Evolutionary conservation across 2,797 vertebrate genomes (phyloP).

Genomic region (Gobionotothen gibberifrons): DNA sequence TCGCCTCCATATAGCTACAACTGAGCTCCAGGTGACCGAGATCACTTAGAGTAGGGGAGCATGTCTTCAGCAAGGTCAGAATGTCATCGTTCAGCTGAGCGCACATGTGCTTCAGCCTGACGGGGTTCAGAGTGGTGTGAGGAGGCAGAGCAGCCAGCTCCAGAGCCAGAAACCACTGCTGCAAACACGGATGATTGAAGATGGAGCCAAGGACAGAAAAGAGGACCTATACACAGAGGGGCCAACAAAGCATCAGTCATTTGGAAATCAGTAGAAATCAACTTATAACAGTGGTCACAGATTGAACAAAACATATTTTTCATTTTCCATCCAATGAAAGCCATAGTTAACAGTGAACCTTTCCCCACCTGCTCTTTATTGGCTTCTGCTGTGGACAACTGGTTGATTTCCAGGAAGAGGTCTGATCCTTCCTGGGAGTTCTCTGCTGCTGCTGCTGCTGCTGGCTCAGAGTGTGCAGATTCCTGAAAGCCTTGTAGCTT

Average conservation of each 20-base stretch:
- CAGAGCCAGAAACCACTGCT: conserved; percentile 93
- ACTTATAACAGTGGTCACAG: neutral
- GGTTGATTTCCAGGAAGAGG: conserved; percentile 86
- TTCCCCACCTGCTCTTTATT: conserved; percentile 85
- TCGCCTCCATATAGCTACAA: conserved; percentile 79
- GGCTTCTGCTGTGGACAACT: conserved; percentile 59
- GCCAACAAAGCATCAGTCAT: neutral
- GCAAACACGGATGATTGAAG: conserved; percentile 89
- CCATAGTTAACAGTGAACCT: neutral
- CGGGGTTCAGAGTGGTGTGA: conserved; percentile 85
- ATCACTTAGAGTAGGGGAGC: conserved; percentile 74
- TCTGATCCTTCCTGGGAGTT: conserved; percentile 66
- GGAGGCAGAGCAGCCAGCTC: conserved; percentile 84
- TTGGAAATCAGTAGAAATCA: neutral
- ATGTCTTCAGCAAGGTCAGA: conserved; percentile 82
- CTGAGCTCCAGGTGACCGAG: conserved; percentile 75
- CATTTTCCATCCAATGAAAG: neutral
- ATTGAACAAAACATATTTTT: neutral
- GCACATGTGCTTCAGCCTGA: conserved; percentile 86
- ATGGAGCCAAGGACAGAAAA: conserved; percentile 80
- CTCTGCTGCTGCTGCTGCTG: conserved; percentile 28
- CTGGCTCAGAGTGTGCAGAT: conserved; percentile 45
- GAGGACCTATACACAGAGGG: conserved; percentile 72
- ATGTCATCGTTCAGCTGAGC: conserved; percentile 80
- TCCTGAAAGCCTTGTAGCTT: conserved; percentile 74